Percentiles rank a stretch among this genome's conserved stretches.
phyloP scores from a whole-genome alignment of 2,888 invertebrate genomes.

The Nasonia oneida region DNA sequence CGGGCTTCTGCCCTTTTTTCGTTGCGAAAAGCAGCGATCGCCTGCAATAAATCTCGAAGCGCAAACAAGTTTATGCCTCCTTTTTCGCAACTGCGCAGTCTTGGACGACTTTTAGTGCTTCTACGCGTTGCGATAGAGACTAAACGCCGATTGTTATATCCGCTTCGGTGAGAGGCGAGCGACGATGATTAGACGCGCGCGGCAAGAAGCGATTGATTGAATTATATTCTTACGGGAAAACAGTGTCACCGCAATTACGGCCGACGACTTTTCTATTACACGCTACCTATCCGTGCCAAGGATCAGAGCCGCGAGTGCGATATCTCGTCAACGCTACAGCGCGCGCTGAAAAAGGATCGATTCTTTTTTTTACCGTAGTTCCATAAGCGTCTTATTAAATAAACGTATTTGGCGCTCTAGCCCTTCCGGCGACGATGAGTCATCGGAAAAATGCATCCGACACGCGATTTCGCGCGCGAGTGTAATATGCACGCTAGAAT shows the following conservation, averaged over 20 bases:
- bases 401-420: background rate
- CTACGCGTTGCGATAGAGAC: background rate
- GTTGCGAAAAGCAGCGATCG: constrained; percentile 32
- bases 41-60: constrained; percentile 38
- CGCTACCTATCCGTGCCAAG: constrained; percentile 48
- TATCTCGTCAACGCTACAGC: constrained; percentile 17
- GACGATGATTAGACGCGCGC: background rate
- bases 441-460: constrained; percentile 3
- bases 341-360: background rate
- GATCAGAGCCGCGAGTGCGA: background rate
- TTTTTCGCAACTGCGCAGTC: background rate
- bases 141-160: background rate
- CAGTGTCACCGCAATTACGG: constrained; percentile 36
- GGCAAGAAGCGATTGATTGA: background rate
- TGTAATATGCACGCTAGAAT: background rate
- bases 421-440: constrained; percentile 35
- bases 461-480: background rate
- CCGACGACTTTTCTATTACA: constrained; percentile 11
- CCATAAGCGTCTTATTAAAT: background rate
- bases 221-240: background rate
- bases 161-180: background rate
- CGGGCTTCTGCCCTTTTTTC: background rate
- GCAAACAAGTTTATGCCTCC: constrained; percentile 49
- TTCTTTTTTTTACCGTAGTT: background rate
- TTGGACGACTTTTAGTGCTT: background rate